These are phyloP conservation scores for Drosophila barbarae DNA, from an alignment of 2,888 invertebrate species.

Conservation along the genomic window DNA sequence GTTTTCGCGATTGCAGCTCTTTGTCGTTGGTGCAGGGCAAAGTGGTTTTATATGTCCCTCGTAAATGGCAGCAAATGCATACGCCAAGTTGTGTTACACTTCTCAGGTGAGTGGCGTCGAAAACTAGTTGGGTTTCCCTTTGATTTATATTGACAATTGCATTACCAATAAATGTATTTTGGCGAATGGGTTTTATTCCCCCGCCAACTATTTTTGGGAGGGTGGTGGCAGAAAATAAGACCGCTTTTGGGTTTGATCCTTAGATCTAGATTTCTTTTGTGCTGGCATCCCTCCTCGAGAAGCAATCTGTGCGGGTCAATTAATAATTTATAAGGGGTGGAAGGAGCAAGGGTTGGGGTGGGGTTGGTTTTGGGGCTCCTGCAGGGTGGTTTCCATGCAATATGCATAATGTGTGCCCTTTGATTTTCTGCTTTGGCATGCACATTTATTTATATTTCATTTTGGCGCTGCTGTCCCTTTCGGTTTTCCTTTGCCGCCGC, in stretches of 20 bases:
- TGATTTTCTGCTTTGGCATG: conserved; percentile 61
- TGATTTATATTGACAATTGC: conserved; percentile 45
- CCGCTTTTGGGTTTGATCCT: conserved; percentile 4
- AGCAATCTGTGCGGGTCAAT: conserved; percentile 32
- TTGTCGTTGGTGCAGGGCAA: neutral
- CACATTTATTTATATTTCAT: conserved; percentile 72
- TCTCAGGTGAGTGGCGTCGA: conserved; percentile 22
- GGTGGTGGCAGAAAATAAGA: neutral
- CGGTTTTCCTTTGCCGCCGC: conserved; percentile 15
- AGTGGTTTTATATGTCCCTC: conserved; percentile 38
- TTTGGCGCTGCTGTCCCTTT: conserved; percentile 44
- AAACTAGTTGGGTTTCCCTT: conserved; percentile 16
- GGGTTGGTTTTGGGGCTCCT: neutral
- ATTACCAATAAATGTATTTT: conserved; percentile 24
- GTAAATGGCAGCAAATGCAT: conserved; percentile 26
- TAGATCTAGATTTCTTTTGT: conserved; percentile 14
- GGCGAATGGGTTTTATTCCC: neutral
- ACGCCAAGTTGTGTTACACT: conserved; percentile 17
- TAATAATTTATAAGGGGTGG: conserved; percentile 40
- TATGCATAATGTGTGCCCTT: conserved; percentile 70
- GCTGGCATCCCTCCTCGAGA: neutral
- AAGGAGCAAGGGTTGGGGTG: conserved; percentile 7
- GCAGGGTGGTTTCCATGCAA: conserved; percentile 49
- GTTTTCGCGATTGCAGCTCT: neutral
- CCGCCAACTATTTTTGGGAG: conserved; percentile 3